phyloP scores from a whole-genome alignment of 2,888 invertebrate genomes.

The Furcula furcula region DNA sequence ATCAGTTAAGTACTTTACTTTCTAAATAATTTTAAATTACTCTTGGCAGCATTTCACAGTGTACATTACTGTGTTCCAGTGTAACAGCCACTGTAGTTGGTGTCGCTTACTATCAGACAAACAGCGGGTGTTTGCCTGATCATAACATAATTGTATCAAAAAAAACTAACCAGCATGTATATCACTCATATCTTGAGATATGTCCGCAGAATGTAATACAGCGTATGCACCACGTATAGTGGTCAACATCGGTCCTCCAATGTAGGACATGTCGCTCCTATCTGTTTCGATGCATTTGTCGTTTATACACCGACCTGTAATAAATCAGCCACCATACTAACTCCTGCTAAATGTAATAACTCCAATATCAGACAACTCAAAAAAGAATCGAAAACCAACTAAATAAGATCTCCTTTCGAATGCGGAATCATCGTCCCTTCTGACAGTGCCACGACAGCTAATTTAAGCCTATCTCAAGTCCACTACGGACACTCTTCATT shows the following conservation, averaged over 20 bases:
- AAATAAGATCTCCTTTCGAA: conserved; percentile 19
- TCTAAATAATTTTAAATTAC: too few species aligned
- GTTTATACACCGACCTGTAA: conserved; percentile 82
- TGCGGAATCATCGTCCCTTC: conserved; percentile 10
- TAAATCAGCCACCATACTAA: conserved; percentile 67
- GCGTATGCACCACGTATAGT: conserved; percentile 56
- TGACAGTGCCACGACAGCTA: conserved; percentile 34
- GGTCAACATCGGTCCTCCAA: conserved; percentile 78
- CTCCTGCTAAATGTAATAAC: conserved; percentile 32
- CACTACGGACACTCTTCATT: conserved; percentile 81
- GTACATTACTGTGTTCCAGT: too few species aligned
- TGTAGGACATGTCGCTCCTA: conserved; percentile 81
- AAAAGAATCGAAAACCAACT: conserved; percentile 18
- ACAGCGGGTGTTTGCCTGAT: too few species aligned
- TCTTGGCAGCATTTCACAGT: too few species aligned
- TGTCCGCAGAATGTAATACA: conserved; percentile 38
- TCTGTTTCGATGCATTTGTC: conserved; percentile 82
- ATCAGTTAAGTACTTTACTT: too few species aligned
- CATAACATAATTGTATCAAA: too few species aligned
- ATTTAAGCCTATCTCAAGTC: conserved; percentile 80
- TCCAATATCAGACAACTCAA: conserved; percentile 2
- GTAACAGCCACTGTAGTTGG: too few species aligned
- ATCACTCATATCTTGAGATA: conserved; percentile 51
- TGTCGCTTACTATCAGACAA: too few species aligned
- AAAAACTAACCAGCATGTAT: too few species aligned